Conservation (phyloP, 2,888 invertebrate species). For the Acanthosepion lycidas region DNA sequence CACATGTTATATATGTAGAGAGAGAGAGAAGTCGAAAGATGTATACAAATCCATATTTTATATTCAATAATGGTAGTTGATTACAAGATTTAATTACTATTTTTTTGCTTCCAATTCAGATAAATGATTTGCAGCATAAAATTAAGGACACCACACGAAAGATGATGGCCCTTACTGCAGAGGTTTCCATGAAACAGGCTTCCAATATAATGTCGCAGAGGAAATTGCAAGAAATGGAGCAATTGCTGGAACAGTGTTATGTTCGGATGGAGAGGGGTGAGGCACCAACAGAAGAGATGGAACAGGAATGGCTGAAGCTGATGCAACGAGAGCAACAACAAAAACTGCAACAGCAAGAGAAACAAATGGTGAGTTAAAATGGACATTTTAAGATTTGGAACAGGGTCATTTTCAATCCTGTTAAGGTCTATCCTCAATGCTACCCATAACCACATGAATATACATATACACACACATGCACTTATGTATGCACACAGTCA, state of each 20-base stretch:
- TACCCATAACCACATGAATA: too few species aligned
- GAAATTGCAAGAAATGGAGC: conserved; percentile 69
- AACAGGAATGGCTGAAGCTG: conserved; percentile 69
- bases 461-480: too few species aligned
- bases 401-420: too few species aligned
- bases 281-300: conserved; percentile 71
- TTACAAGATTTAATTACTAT: too few species aligned
- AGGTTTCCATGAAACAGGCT: conserved; percentile 75
- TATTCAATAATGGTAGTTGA: too few species aligned
- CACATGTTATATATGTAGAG: too few species aligned
- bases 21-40: too few species aligned
- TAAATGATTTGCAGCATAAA: conserved; percentile 70
- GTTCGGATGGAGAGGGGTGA: conserved; percentile 74
- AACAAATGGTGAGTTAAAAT: conserved; percentile 62
- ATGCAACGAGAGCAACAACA: conserved; percentile 64
- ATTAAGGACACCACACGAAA: conserved; percentile 73
- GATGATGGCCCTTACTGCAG: conserved; percentile 75
- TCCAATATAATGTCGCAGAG: conserved; percentile 71
- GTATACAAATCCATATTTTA: too few species aligned
- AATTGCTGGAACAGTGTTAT: conserved; percentile 72
- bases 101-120: conserved; percentile 58
- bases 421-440: too few species aligned
- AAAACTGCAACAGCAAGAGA: conserved; percentile 63
- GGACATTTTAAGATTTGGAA: not conserved
- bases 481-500: too few species aligned